Evolutionary conservation across 1,140 invertebrate species (phyloP), one percentile per base, ranked within the genome.

Genomic region (Aphelinus atriplicis): DNA sequence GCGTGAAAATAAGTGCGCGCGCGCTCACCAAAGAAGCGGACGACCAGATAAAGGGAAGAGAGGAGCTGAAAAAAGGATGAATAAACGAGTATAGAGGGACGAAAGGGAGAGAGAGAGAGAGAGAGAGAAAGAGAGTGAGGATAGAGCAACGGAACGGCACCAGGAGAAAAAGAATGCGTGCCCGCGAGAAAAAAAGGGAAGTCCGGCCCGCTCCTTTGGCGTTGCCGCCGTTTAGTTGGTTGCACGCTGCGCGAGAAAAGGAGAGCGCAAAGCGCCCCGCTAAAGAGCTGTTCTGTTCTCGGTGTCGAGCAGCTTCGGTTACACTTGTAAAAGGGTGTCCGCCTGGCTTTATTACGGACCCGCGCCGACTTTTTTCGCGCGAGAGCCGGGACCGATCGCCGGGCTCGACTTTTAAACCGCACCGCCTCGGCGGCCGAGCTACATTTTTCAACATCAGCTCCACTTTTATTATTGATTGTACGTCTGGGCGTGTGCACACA

Each of bases 251-350:
- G 26, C 26, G 26, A 26, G 26, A 26, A 26, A 26, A 26, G 26
- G 26, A 26, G 26, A 26, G 26, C 26, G 26, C 26, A 26, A 26
- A 26, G 42, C 47, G 50, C 47, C 61, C 26, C 57, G 60, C 56
- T 48, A 68, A 73, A 77, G 64, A 68, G 69, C 76, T 47, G 26
- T 26, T 26, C 26, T 26, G 26, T 26, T 26, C 61, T 45, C 63
- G 63, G 9, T 10, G 43, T n/a, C 63, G 63, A 26, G 63, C 63
- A 65, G 63, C 63, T 53, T 65, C 47, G 63, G 47, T 65, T 65
- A 65, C 63, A 65, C 63, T 65, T 65, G 63, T 65, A 65, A 65
- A 65, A 51, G 63, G 47, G n/a, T 65, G 63, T 65, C 63, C n/a
- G 47, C 51, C n/a, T 51, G 7, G 47, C 47, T 65, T 65, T 65